A percentile compares a stretch with the other conserved stretches of the same genome.
Conservation (phyloP, 2,113 vertebrate genomes). For the Scomber colias region DNA sequence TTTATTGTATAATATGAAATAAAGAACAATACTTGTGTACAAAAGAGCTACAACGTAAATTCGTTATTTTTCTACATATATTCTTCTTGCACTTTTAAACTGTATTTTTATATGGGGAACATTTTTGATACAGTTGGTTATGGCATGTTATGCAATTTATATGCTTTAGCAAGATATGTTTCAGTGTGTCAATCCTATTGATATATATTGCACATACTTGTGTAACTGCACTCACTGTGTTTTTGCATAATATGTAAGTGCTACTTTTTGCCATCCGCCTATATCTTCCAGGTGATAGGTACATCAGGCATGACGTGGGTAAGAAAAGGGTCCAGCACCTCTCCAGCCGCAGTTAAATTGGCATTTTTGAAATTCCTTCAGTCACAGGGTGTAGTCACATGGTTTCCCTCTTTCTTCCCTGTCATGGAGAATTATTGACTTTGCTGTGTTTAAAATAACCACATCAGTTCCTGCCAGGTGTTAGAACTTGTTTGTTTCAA, state of each 20-base stretch:
- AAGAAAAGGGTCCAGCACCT: neutral
- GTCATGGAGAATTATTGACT: conserved; percentile 35
- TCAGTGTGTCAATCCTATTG: neutral
- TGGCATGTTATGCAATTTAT: too few relatives aligned
- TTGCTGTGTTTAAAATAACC: conserved; percentile 2
- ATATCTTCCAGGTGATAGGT: neutral
- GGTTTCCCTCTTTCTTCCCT: conserved; percentile 30
- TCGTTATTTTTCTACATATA: neutral
- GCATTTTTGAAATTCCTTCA: conserved; percentile 63
- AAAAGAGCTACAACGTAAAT: neutral
- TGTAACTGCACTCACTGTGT: neutral
- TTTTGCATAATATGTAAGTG: too few relatives aligned
- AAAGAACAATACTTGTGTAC: too few relatives aligned
- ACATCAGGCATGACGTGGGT: neutral
- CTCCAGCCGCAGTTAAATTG: conserved; percentile 5
- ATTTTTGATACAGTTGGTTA: too few relatives aligned
- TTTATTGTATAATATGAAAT: neutral
- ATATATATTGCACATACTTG: too few relatives aligned
- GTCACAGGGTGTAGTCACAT: conserved; percentile 66
- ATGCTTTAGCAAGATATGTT: too few relatives aligned
- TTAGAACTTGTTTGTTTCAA: neutral
- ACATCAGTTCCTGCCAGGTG: neutral
- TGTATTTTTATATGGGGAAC: too few relatives aligned
- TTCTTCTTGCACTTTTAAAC: too few relatives aligned
- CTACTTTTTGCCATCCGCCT: neutral